phyloP scores from a whole-genome alignment of 2,888 invertebrate species.

The Leucophenga maculata region DNA sequence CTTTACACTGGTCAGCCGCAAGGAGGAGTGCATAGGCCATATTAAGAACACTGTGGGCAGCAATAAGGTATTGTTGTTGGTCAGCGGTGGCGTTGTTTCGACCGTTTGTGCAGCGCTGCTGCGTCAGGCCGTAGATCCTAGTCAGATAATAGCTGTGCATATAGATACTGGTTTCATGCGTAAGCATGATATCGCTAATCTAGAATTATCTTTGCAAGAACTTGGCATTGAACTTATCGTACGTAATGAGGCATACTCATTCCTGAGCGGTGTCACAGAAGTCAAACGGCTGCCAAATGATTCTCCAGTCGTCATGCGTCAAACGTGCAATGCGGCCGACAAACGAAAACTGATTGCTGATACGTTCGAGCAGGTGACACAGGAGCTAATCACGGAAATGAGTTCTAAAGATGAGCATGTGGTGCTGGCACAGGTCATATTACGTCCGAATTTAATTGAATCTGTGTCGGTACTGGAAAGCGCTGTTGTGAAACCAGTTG shows the following conservation, averaged over 20 bases:
- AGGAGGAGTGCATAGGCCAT: slow-evolving; percentile 91
- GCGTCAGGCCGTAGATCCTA: slow-evolving; percentile 88
- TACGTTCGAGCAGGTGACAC: slow-evolving; percentile 95
- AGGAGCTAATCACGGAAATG: slow-evolving; percentile 89
- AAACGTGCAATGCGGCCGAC: slow-evolving; percentile 93
- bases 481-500: slow-evolving; percentile 93
- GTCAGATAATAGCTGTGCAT: slow-evolving; percentile 96
- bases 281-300: slow-evolving; percentile 79
- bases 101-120: slow-evolving; percentile 98
- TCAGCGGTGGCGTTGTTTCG: slow-evolving; percentile 99
- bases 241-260: slow-evolving; percentile 80
- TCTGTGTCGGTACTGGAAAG: slow-evolving; percentile 92
- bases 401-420: slow-evolving; percentile 94
- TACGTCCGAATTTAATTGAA: slow-evolving; percentile 98
- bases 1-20: slow-evolving; percentile 90
- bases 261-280: slow-evolving; percentile 86
- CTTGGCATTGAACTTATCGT: slow-evolving; percentile 88
- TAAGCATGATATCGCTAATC: slow-evolving; percentile 92
- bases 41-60: slow-evolving; percentile 91
- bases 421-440: slow-evolving; percentile 93
- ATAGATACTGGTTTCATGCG: slow-evolving; percentile 99
- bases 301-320: slow-evolving; percentile 77
- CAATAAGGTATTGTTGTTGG: slow-evolving; percentile 92
- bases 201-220: slow-evolving; percentile 86
- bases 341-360: slow-evolving; percentile 99